phyloP scores from a whole-genome alignment of 2,888 invertebrate species.

The Acronicta leporina region DNA sequence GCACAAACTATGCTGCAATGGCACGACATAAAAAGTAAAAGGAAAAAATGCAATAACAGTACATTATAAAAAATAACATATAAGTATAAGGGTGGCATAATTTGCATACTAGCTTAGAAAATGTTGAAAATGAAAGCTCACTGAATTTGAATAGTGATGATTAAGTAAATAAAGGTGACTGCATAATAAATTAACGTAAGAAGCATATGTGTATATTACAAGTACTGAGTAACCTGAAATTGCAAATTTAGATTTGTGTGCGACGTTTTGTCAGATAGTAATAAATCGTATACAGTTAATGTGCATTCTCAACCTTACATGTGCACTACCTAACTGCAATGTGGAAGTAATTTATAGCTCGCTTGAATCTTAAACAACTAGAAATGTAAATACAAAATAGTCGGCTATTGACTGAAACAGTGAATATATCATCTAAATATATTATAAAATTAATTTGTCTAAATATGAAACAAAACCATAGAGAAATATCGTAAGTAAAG shows the following conservation, averaged over 20 bases:
- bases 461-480: slow-evolving; percentile 1
- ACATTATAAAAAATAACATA: too few relatives aligned
- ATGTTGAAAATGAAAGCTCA: too few relatives aligned
- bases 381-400: neutral
- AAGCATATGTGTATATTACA: too few relatives aligned
- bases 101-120: too few relatives aligned
- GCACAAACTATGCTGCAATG: slow-evolving; percentile 6
- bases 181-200: neutral
- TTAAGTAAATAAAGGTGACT: neutral
- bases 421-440: neutral
- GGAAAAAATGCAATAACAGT: too few relatives aligned
- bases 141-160: neutral
- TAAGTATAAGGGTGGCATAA: too few relatives aligned
- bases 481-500: slow-evolving; percentile 3
- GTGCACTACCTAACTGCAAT: slow-evolving; percentile 5
- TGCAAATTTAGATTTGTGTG: neutral
- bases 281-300: slow-evolving; percentile 11
- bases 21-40: neutral
- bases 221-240: neutral
- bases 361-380: neutral
- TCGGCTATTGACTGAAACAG: neutral
- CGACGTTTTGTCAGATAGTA: neutral
- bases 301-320: slow-evolving; percentile 6
- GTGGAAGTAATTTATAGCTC: slow-evolving; percentile 18
- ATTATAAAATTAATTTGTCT: neutral